Evolutionary conservation across 2,113 vertebrate genomes (phyloP).

Genomic region (Pardalotus punctatus): DNA sequence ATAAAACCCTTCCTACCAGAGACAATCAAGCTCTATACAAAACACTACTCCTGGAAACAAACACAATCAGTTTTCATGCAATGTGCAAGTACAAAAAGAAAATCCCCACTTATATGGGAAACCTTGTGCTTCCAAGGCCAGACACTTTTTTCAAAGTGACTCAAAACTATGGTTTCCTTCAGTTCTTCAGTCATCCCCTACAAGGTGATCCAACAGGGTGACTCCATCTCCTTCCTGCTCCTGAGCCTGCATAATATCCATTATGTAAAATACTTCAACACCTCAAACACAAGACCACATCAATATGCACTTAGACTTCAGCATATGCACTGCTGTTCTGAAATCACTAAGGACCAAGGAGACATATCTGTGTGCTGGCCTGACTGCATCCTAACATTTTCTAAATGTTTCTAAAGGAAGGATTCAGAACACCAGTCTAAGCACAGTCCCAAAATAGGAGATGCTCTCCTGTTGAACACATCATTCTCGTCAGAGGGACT

Average conservation of each 20-base stretch:
- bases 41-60: not conserved
- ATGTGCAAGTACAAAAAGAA: not conserved
- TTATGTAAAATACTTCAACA: not conserved
- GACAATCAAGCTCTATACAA: not conserved
- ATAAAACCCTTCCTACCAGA: not conserved
- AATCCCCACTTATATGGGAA: not conserved
- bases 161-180: not conserved
- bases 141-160: not conserved
- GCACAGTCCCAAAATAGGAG: not conserved
- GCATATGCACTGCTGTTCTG: not conserved
- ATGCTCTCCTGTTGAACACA: slow-evolving; percentile 15
- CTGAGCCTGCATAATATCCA: not conserved
- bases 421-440: not conserved
- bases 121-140: not conserved
- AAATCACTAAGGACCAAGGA: not conserved
- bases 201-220: not conserved
- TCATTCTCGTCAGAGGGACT: not conserved
- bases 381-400: not conserved
- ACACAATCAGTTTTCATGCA: not conserved
- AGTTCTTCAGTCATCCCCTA: not conserved
- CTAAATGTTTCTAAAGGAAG: not conserved
- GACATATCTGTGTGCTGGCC: not conserved
- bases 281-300: not conserved
- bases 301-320: not conserved
- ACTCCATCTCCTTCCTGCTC: not conserved